Conservation (phyloP, 2,797 vertebrate genomes). For the Pangasius mekongensis region DNA sequence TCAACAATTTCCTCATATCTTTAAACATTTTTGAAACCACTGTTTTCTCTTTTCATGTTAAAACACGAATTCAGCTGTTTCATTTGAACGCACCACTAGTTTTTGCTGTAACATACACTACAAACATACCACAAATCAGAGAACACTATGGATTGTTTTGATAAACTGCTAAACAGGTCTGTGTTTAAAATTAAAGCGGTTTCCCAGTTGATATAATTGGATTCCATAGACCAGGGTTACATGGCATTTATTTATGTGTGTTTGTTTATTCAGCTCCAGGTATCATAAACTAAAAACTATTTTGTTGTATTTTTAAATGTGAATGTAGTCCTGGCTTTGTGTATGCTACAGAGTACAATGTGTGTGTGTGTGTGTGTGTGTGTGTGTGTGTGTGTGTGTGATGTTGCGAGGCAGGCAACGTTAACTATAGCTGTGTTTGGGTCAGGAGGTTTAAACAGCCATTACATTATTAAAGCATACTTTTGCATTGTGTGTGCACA, state of each 20-base stretch:
- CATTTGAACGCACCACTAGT: neutral
- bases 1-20: neutral
- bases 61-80: too few species aligned
- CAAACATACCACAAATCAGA: neutral
- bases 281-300: neutral
- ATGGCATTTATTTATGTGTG: neutral
- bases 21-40: neutral
- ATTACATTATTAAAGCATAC: conserved; percentile 68
- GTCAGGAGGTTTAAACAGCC: conserved; percentile 60
- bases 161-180: neutral
- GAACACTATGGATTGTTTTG: neutral
- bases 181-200: too few species aligned
- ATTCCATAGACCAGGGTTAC: neutral
- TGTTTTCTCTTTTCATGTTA: neutral
- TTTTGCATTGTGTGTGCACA: conserved; percentile 45
- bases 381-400: conserved; percentile 41
- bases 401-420: conserved; percentile 56
- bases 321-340: neutral
- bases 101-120: neutral
- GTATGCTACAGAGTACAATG: neutral
- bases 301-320: neutral
- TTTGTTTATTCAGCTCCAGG: neutral
- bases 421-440: conserved; percentile 64
- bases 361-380: conserved; percentile 27
- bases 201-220: neutral